phyloP scores from a whole-genome alignment of 30 jellyfish, hydroid and myxozoan genomes.

The Catostylus mosaicus region DNA sequence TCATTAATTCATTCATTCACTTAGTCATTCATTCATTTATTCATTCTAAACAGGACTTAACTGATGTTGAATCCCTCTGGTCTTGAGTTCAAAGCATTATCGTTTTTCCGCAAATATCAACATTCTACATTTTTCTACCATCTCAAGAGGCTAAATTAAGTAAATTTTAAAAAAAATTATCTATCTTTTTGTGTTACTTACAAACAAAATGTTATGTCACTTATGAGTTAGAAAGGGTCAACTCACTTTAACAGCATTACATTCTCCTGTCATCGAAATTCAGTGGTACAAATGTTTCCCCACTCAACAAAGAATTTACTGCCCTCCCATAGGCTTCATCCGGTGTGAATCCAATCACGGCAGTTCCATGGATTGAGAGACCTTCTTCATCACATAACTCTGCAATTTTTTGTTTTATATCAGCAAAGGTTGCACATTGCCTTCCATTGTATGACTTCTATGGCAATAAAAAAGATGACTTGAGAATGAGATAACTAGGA shows the following conservation, averaged over 20 bases:
- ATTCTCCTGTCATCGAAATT: slow-evolving; percentile 33
- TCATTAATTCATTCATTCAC: neutral
- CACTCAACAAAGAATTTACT: slow-evolving; percentile 12
- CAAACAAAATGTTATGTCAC: too few relatives aligned
- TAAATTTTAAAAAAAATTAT: too few relatives aligned
- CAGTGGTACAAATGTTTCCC: slow-evolving; percentile 3
- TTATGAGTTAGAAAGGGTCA: too few relatives aligned
- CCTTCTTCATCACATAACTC: slow-evolving; percentile 34
- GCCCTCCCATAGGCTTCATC: slow-evolving; percentile 51
- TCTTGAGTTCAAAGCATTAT: too few relatives aligned
- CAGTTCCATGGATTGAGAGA: slow-evolving; percentile 32
- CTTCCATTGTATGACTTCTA: slow-evolving; percentile 21
- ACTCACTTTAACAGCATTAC: too few relatives aligned
- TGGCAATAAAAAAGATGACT: neutral
- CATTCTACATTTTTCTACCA: too few relatives aligned
- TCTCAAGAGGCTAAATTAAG: too few relatives aligned
- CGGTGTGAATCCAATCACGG: slow-evolving; percentile 72
- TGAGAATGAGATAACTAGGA: neutral
- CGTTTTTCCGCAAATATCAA: too few relatives aligned
- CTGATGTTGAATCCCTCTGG: too few relatives aligned
- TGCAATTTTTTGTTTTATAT: neutral
- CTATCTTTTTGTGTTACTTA: too few relatives aligned
- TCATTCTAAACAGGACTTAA: neutral
- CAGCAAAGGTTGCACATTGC: slow-evolving; percentile 1
- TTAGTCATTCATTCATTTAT: neutral